Evolutionary conservation across 2,888 invertebrate genomes (phyloP), one percentile per base, ranked within the genome.

Genomic region (Mongoloraphidia duomilia): DNA sequence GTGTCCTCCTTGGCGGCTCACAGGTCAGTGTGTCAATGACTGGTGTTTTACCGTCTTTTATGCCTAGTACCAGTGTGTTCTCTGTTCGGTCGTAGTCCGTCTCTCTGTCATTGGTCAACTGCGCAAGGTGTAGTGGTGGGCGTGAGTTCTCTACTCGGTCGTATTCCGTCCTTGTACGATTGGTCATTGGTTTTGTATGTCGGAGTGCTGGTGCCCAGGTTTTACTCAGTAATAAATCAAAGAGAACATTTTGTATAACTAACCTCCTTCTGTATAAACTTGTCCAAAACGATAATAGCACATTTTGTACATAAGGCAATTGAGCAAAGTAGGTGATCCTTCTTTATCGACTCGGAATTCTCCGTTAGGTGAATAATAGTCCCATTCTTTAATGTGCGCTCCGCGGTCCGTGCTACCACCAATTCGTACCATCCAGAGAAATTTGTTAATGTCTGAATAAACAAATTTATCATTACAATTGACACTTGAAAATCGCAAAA

Each of bases 281-380:
- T 89, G 87, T 0, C 95, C 96, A 67, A 97, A 98, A 63, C 92
- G 81, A 72, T 98, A 96, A 68, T 97, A 98, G 72, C 94, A 95
- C 89, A 98, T 90, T 75, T 97, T 98, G 74, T 98, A 97, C 97
- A 97, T 98, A 54, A 97, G 79, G 63, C 93, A 96, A 73, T 98
- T 96, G 59, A 96, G 82, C 58, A 98, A 74, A 13, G 85, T 84
- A 35, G 80, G 80, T 1, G 95, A 90, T 39, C 95, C 96, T 64
- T 94, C 94, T 57, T 86, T 85, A 71, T 97, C 97, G 2, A 98
- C 85, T 41, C 95, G 75, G 71, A 96, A 98, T 75, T 98, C 97
- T 2, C 97, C 97, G 55, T 82, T 79, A 0, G 91, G 79, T 45
- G 95, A 94, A 74, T 96, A 98, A 69, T 96, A 97, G 72, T 97